phyloP scores from a whole-genome alignment of 2,888 invertebrate species.

The Aleiodes testaceus region DNA sequence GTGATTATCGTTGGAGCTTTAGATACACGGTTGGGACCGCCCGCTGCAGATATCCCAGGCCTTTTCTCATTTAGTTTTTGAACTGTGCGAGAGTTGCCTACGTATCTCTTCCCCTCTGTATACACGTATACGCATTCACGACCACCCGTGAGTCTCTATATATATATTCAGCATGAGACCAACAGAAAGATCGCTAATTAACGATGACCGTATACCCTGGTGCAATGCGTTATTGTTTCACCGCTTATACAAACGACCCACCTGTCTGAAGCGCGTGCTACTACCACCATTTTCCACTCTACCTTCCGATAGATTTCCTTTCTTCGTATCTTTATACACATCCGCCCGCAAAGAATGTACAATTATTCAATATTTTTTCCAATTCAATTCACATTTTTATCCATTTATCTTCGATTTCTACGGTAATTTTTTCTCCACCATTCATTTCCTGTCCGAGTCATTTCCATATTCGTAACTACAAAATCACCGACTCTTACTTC shows the following conservation, averaged over 20 bases:
- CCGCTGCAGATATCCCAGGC: slow-evolving; percentile 39
- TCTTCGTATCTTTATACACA: slow-evolving; percentile 16
- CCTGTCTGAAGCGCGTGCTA: slow-evolving; percentile 57
- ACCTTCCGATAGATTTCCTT: slow-evolving; percentile 25
- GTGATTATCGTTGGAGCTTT: slow-evolving; percentile 43
- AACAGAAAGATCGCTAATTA: slow-evolving; percentile 66
- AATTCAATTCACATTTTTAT: slow-evolving; percentile 15
- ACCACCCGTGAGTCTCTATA: slow-evolving; percentile 58
- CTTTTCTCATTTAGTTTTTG: slow-evolving; percentile 19
- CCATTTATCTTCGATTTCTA: slow-evolving; percentile 11
- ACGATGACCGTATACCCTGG: slow-evolving; percentile 59
- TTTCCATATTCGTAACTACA: background rate
- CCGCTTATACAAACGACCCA: slow-evolving; percentile 57
- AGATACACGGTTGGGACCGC: slow-evolving; percentile 41
- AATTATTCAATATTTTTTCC: slow-evolving; percentile 25
- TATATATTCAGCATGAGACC: slow-evolving; percentile 50
- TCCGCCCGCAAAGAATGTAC: slow-evolving; percentile 28
- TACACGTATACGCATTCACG: slow-evolving; percentile 39
- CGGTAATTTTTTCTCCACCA: background rate
- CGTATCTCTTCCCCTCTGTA: slow-evolving; percentile 3
- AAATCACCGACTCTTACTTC: background rate
- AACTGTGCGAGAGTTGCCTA: slow-evolving; percentile 22
- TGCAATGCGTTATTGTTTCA: slow-evolving; percentile 63
- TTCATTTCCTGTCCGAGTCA: slow-evolving; percentile 9
- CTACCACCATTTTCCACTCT: slow-evolving; percentile 35